These are phyloP conservation scores for Malachius bipustulatus DNA, from an alignment of 2,888 invertebrate genomes.

Conservation along the genomic window DNA sequence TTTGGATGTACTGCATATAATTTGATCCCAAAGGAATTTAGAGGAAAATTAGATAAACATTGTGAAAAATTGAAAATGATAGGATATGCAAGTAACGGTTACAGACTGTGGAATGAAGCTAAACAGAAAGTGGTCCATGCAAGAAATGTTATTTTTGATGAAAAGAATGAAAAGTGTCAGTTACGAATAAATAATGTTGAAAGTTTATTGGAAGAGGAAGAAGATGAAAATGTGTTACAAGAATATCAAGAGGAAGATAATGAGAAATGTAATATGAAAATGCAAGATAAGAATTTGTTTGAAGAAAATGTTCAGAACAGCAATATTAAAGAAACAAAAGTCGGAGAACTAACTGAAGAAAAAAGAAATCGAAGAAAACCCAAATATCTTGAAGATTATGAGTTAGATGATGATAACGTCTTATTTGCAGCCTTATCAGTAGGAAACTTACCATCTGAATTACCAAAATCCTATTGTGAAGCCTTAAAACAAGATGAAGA, in stretches of 20 bases:
- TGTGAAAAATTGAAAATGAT: slow-evolving; percentile 14
- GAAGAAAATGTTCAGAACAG: neutral
- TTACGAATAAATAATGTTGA: neutral
- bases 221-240: slow-evolving; percentile 5
- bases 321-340: neutral
- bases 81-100: slow-evolving; percentile 17
- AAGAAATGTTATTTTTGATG: slow-evolving; percentile 16
- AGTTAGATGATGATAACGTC: slow-evolving; percentile 9
- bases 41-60: no score
- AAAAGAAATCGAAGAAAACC: no score
- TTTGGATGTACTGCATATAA: slow-evolving; percentile 13
- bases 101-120: slow-evolving; percentile 13
- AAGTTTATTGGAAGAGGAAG: slow-evolving; percentile 6
- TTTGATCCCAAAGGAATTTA: slow-evolving; percentile 12
- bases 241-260: neutral
- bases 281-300: slow-evolving; percentile 2
- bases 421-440: slow-evolving; percentile 12
- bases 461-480: slow-evolving; percentile 16
- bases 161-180: slow-evolving; percentile 9
- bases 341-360: slow-evolving; percentile 8
- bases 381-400: slow-evolving; percentile 12
- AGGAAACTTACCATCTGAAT: slow-evolving; percentile 14
- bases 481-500: slow-evolving; percentile 10
- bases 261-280: neutral
- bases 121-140: slow-evolving; percentile 10